These are phyloP conservation scores for Streblospio benedicti DNA, from an alignment of 1,140 invertebrate genomes.

Conservation along the genomic window DNA sequence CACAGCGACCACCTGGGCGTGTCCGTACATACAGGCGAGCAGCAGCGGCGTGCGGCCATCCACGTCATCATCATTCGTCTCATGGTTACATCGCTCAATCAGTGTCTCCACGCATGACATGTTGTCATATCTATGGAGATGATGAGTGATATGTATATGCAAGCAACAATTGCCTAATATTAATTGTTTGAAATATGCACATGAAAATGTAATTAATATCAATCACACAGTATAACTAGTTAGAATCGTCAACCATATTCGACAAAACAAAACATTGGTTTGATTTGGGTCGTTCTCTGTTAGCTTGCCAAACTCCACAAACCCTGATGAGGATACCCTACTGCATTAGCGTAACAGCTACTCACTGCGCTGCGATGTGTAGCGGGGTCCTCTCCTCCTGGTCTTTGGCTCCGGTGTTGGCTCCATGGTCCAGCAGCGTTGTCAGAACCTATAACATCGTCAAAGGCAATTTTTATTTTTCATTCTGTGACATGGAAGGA, in stretches of 20 bases:
- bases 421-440: slow-evolving; percentile 5
- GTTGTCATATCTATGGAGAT: slow-evolving; percentile 13
- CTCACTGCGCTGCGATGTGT: slow-evolving; percentile 19
- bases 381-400: slow-evolving; percentile 20
- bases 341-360: too few species aligned
- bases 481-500: too few species aligned
- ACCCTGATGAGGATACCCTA: too few species aligned
- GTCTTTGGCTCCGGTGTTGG: slow-evolving; percentile 13
- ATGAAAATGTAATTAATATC: background rate
- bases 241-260: too few species aligned
- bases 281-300: too few species aligned
- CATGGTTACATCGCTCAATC: slow-evolving; percentile 13
- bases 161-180: background rate
- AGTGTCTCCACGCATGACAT: slow-evolving; percentile 15
- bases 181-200: too few species aligned
- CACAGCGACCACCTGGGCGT: slow-evolving; percentile 16
- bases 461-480: background rate
- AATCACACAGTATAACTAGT: background rate
- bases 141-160: background rate
- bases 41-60: slow-evolving; percentile 18
- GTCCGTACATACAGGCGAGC: slow-evolving; percentile 15
- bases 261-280: too few species aligned
- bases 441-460: slow-evolving; percentile 1
- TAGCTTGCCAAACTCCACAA: too few species aligned
- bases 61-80: slow-evolving; percentile 18